Evolutionary conservation across 2,888 invertebrate genomes (phyloP), one percentile per base, ranked within the genome.

Genomic region (Scaptomyza cyrtandrae): DNA sequence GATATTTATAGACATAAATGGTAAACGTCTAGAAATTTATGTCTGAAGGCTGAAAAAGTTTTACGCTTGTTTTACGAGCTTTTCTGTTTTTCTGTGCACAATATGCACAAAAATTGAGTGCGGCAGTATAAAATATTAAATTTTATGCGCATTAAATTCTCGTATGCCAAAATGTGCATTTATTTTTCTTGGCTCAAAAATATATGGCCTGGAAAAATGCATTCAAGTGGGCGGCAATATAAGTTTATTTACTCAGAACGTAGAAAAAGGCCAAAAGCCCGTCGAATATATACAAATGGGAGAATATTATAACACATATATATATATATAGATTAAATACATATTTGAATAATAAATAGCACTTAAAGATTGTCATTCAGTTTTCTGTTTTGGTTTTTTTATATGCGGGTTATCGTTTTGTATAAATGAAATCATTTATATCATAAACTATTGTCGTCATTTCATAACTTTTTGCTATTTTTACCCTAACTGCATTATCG

Each of bases 91-190:
- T 44, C 35, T 55, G 64, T 66, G 52, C 46, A n/a, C n/a, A n/a
- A n/a, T n/a, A n/a, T n/a, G 52, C 1, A 19, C 19, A 35, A 75
- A 59, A 71, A n/a, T n/a, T 59, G 50, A 61, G 44, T 49, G 27
- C 14, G 46, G 45, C 45, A 44, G 13, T 24, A 63, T 65, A 72
- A 65, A 65, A 68, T 62, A 77, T 69, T 56, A 9, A 46, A 67
- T 69, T 61, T 64, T 41, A 73, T 74, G 64, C 55, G 69, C 60
- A 6, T 46, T 35, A 45, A 55, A 50, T 59, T 60, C 27, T 16
- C 43, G 57, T 58, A 63, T 59, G 68, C 24, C 24, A 24, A 64
- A 66, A 46, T 13, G 31, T 59, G 54, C 24, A 24, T 24, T 24
- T 24, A 41, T 56, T 64, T 64, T 71, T 56, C 9, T 16, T 14